phyloP scores from a whole-genome alignment of 2,113 vertebrate genomes.

The Tyrannus savana region DNA sequence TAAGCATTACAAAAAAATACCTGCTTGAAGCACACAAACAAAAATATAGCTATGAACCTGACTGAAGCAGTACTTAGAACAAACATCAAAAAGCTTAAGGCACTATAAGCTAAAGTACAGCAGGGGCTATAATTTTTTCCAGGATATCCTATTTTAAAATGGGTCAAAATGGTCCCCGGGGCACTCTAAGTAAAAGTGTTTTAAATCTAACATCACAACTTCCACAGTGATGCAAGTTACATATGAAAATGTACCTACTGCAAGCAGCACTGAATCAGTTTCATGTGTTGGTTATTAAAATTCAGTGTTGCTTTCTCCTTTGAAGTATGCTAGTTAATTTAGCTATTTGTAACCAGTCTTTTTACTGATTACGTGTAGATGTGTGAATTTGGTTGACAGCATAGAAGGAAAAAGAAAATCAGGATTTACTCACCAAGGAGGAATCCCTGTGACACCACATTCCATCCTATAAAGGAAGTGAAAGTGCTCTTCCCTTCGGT shows the following conservation, averaged over 20 bases:
- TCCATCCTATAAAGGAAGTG: conserved; percentile 83
- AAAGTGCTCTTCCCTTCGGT: conserved; percentile 80
- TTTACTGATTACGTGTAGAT: not conserved
- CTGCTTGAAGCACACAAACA: not conserved
- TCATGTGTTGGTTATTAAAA: not conserved
- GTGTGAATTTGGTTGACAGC: conserved; percentile 41
- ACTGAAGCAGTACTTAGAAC: not conserved
- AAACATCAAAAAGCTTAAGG: not conserved
- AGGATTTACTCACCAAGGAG: conserved; percentile 80
- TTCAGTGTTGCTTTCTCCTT: not conserved
- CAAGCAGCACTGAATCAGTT: not conserved
- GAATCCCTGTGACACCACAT: conserved; percentile 80
- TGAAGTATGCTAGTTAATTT: not conserved
- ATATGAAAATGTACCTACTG: not conserved
- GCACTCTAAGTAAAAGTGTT: not conserved
- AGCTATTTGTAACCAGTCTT: not conserved
- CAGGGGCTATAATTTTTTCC: conserved; percentile 27
- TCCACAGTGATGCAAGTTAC: not conserved
- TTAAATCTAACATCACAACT: not conserved
- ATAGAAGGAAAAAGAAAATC: conserved; percentile 72
- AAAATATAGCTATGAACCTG: not conserved
- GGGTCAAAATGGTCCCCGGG: not conserved
- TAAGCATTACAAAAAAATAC: not conserved
- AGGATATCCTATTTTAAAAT: not conserved
- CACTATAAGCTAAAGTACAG: conserved; percentile 8